Percentiles rank a stretch among this genome's conserved stretches.
These are phyloP conservation scores for Theonella swinhoei DNA, from an alignment of 37 sponge, comb jelly and placozoan genomes.

Conservation along the genomic window DNA sequence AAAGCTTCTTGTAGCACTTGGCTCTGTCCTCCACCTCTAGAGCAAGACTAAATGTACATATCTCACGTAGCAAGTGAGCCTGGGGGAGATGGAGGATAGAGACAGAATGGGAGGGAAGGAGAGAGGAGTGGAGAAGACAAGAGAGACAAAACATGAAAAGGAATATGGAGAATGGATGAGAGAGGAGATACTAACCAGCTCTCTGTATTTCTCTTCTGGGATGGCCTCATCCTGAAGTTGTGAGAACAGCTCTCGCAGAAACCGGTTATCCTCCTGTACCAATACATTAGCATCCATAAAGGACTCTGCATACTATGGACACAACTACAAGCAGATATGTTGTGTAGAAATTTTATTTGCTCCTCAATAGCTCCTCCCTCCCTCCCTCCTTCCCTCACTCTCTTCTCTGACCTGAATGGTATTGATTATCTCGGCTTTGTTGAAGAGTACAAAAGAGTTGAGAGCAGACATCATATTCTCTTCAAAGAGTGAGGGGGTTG, in stretches of 20 bases:
- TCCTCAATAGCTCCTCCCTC: no score
- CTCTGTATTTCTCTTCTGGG: constrained; percentile 41
- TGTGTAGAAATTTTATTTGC: no score
- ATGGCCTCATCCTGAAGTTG: constrained; percentile 49
- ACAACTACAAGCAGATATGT: neutral
- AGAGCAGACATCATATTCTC: constrained; percentile 93
- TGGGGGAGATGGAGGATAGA: neutral
- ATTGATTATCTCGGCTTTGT: constrained; percentile 89
- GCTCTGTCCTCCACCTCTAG: constrained; percentile 41
- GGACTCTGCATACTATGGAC: constrained; percentile 3
- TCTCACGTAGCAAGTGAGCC: constrained; percentile 45
- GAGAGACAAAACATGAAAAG: neutral
- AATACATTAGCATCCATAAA: no score
- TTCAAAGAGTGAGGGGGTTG: constrained; percentile 97
- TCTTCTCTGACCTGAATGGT: constrained; percentile 74
- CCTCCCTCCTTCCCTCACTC: no score
- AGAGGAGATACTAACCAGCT: constrained; percentile 18
- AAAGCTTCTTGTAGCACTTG: constrained; percentile 51
- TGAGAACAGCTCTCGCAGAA: constrained; percentile 70
- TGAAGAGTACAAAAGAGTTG: constrained; percentile 79
- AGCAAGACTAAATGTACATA: constrained; percentile 37
- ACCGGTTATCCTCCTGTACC: constrained; percentile 63
- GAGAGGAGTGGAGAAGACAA: neutral
- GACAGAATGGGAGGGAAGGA: neutral
- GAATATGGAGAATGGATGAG: neutral